phyloP scores from a whole-genome alignment of 2,888 invertebrate genomes.

The Agrotis ipsilon region DNA sequence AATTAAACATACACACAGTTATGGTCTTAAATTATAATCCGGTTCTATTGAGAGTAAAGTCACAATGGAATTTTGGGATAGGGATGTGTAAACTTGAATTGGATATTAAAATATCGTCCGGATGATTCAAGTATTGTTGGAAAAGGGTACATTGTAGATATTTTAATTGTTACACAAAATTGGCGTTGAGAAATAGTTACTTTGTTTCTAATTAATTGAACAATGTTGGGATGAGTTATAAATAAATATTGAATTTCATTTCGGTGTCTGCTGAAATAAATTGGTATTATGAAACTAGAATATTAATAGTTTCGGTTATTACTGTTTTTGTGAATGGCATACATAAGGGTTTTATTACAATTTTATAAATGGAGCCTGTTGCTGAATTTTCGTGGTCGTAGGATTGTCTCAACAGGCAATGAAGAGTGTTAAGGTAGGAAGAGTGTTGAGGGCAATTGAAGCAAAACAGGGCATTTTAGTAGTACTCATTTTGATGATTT shows the following conservation, averaged over 20 bases:
- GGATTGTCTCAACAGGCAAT: too few relatives aligned
- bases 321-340: neutral
- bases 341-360: too few relatives aligned
- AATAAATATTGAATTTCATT: constrained; percentile 37
- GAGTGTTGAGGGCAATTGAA: too few relatives aligned
- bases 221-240: constrained; percentile 18
- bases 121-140: constrained; percentile 38
- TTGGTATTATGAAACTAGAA: constrained; percentile 15
- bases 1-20: constrained; percentile 74
- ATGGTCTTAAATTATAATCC: constrained; percentile 70
- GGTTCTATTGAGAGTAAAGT: constrained; percentile 59
- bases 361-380: too few relatives aligned
- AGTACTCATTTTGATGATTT: too few relatives aligned
- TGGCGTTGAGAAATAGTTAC: constrained; percentile 21
- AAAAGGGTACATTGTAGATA: constrained; percentile 30
- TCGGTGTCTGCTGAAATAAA: constrained; percentile 4
- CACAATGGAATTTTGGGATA: constrained; percentile 58
- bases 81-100: constrained; percentile 50
- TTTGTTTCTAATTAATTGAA: constrained; percentile 38
- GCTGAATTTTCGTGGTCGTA: too few relatives aligned
- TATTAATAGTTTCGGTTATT: constrained; percentile 1
- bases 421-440: too few relatives aligned
- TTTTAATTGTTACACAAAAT: constrained; percentile 30
- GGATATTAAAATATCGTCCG: constrained; percentile 47
- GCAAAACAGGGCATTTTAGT: neutral